Percentiles rank a stretch among this genome's conserved stretches.
Evolutionary conservation across 2,888 invertebrate species (phyloP).

Genomic region (Galerucella nymphaeae): DNA sequence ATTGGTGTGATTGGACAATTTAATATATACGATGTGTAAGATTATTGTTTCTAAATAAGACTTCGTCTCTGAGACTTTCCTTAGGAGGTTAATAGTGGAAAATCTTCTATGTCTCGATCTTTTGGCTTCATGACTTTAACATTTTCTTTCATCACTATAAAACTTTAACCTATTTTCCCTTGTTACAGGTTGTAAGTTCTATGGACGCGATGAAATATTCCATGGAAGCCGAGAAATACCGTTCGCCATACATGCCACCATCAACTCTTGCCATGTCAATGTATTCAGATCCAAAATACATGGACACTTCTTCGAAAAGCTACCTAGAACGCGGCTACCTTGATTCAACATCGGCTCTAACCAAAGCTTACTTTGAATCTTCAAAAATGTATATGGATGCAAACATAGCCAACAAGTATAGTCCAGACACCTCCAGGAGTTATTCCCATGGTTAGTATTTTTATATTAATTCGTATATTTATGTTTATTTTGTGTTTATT

Average conservation of each 20-base stretch:
- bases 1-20: background rate
- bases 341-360: constrained; percentile 73
- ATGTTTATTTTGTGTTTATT: background rate
- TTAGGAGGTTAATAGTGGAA: too few relatives aligned
- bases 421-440: constrained; percentile 59
- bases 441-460: constrained; percentile 57
- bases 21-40: background rate
- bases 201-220: constrained; percentile 85
- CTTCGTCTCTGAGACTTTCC: too few relatives aligned
- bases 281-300: constrained; percentile 78
- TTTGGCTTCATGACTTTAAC: too few relatives aligned
- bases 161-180: constrained; percentile 10
- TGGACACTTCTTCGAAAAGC: constrained; percentile 69
- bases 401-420: constrained; percentile 66
- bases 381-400: constrained; percentile 80
- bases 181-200: constrained; percentile 76
- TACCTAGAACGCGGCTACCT: constrained; percentile 75
- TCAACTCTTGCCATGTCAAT: constrained; percentile 74
- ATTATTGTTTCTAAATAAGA: background rate
- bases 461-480: background rate
- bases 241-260: constrained; percentile 75
- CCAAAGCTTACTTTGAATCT: constrained; percentile 78
- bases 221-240: constrained; percentile 81
- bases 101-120: too few relatives aligned
- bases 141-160: too few relatives aligned